Percentiles rank a stretch among this genome's conserved stretches.
Evolutionary conservation across 2,797 vertebrate species (phyloP).

Genomic region (Cercopithecus diana): DNA sequence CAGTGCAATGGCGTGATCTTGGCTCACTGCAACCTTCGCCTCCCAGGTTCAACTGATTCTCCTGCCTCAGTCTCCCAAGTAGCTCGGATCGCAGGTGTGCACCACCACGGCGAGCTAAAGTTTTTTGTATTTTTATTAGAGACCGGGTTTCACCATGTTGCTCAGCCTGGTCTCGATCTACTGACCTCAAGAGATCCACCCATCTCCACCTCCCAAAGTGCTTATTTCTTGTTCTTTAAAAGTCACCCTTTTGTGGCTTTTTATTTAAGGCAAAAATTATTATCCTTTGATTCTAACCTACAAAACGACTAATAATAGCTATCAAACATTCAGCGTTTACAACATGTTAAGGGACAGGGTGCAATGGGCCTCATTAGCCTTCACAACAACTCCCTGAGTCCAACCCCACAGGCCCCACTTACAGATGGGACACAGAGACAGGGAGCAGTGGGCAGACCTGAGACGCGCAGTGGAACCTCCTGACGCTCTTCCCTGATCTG

Average conservation of each 20-base stretch:
- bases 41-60: neutral
- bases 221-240: neutral
- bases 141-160: neutral
- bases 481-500: too few species aligned
- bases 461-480: neutral
- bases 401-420: rapidly evolving
- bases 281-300: neutral
- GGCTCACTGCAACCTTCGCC: neutral
- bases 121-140: neutral
- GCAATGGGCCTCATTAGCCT: neutral
- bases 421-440: rapidly evolving
- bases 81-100: neutral
- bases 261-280: neutral
- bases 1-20: neutral
- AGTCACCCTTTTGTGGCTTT: neutral
- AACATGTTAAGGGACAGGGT: too few species aligned
- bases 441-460: rapidly evolving
- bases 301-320: neutral
- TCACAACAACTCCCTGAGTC: rapidly evolving
- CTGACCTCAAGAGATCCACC: neutral
- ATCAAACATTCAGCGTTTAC: too few species aligned
- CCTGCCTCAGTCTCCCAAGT: neutral
- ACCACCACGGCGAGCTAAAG: rapidly evolving
- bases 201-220: neutral
- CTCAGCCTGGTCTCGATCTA: neutral